Evolutionary conservation across 2,797 vertebrate genomes (phyloP).

Genomic region (Urophycis tenuis): DNA sequence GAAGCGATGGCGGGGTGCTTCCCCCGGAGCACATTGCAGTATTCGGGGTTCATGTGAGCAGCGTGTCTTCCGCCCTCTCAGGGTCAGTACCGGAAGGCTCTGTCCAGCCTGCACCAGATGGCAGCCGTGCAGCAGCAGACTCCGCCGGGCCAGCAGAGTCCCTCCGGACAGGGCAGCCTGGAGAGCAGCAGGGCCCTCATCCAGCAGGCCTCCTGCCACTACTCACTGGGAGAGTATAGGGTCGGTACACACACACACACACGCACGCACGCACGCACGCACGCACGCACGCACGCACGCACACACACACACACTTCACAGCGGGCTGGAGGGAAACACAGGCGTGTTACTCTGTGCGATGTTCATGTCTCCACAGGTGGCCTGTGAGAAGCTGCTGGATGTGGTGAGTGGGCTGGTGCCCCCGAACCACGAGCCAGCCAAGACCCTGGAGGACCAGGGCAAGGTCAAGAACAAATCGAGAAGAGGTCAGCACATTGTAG

Average conservation of each 20-base stretch:
- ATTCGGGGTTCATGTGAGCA: background rate
- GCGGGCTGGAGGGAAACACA: too few species aligned
- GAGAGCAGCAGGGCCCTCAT: constrained; percentile 90
- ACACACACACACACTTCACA: too few species aligned
- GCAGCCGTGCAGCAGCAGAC: constrained; percentile 80
- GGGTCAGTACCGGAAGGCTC: constrained; percentile 95
- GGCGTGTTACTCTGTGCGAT: background rate
- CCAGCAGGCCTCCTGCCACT: constrained; percentile 94
- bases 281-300: too few species aligned
- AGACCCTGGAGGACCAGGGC: constrained; percentile 75
- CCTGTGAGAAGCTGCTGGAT: constrained; percentile 94
- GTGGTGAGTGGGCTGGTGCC: constrained; percentile 82
- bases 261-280: too few species aligned
- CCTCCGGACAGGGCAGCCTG: constrained; percentile 72
- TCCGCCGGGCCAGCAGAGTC: constrained; percentile 79
- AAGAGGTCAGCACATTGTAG: constrained; percentile 73
- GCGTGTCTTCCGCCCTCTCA: constrained; percentile 42
- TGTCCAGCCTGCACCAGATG: constrained; percentile 88
- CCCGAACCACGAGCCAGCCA: constrained; percentile 75
- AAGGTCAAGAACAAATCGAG: constrained; percentile 79
- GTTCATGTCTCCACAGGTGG: constrained; percentile 71
- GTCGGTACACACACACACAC: constrained; percentile 62
- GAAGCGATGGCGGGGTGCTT: background rate
- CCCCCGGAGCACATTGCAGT: background rate
- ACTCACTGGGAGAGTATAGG: constrained; percentile 89